Evolutionary conservation across 1,140 invertebrate genomes (phyloP).

Genomic region (Drosophila eugracilis): DNA sequence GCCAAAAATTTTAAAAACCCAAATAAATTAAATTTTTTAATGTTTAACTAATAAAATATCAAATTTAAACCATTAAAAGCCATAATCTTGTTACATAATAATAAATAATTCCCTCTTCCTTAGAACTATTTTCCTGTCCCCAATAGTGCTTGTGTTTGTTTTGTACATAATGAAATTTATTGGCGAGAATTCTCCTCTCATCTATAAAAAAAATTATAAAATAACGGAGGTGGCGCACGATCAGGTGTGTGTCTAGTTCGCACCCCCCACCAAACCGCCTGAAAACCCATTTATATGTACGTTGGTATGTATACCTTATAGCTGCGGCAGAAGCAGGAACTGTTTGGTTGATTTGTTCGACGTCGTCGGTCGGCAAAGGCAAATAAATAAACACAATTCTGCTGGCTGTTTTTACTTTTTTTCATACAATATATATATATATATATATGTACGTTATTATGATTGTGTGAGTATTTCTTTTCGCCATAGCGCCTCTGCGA

Average conservation of each 20-base stretch:
- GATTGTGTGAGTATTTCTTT: conserved; percentile 32
- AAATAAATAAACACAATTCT: conserved; percentile 66
- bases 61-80: no score
- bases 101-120: neutral
- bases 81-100: neutral
- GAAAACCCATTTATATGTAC: conserved; percentile 2
- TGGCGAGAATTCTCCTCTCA: conserved; percentile 24
- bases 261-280: conserved; percentile 12
- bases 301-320: neutral
- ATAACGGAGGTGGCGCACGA: conserved; percentile 38
- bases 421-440: conserved; percentile 5
- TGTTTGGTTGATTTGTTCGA: conserved; percentile 72
- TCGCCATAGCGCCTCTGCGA: conserved; percentile 54
- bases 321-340: conserved; percentile 73
- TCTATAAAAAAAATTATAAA: conserved; percentile 13
- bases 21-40: no score
- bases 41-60: no score
- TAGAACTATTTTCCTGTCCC: neutral
- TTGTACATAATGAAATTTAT: conserved; percentile 25
- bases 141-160: conserved; percentile 7
- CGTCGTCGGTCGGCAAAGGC: conserved; percentile 34
- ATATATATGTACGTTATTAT: conserved; percentile 3
- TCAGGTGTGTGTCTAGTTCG: conserved; percentile 49
- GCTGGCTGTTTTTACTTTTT: conserved; percentile 50
- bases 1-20: no score